Conservation (phyloP, 2,797 vertebrate species). For the Perodicticus potto region DNA sequence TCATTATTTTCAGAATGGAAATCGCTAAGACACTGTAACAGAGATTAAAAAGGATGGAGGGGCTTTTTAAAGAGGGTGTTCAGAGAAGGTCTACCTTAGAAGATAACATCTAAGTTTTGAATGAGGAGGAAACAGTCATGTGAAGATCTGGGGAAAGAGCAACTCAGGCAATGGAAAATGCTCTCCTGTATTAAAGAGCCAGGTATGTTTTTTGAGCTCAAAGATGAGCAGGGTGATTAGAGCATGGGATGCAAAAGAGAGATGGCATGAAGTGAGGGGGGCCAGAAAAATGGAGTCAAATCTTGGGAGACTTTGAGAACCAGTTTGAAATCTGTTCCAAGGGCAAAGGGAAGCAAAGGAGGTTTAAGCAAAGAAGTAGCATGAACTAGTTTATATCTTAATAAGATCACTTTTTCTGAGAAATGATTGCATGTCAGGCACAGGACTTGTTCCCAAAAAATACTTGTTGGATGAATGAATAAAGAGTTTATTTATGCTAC, state of each 20-base stretch:
- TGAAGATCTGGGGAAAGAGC: not conserved
- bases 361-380: not conserved
- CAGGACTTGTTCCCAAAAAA: not conserved
- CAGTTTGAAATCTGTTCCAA: not conserved
- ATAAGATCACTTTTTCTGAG: not conserved
- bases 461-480: not conserved
- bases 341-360: not conserved
- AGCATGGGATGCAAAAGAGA: not conserved
- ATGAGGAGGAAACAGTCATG: too few relatives aligned
- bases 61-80: not conserved
- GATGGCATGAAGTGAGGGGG: not conserved
- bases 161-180: not conserved
- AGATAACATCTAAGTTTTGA: too few relatives aligned
- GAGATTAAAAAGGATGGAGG: not conserved
- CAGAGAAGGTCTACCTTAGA: not conserved
- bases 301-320: not conserved
- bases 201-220: not conserved
- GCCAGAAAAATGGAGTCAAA: not conserved
- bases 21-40: not conserved
- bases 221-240: not conserved
- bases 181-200: not conserved
- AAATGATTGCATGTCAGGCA: not conserved
- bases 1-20: conserved; percentile 4
- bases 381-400: not conserved
- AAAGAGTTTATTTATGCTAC: not conserved